A percentile compares a stretch with the other conserved stretches of the same genome.
Evolutionary conservation across 2,797 vertebrate species (phyloP).

Genomic region (Leptoclinus maculatus): DNA sequence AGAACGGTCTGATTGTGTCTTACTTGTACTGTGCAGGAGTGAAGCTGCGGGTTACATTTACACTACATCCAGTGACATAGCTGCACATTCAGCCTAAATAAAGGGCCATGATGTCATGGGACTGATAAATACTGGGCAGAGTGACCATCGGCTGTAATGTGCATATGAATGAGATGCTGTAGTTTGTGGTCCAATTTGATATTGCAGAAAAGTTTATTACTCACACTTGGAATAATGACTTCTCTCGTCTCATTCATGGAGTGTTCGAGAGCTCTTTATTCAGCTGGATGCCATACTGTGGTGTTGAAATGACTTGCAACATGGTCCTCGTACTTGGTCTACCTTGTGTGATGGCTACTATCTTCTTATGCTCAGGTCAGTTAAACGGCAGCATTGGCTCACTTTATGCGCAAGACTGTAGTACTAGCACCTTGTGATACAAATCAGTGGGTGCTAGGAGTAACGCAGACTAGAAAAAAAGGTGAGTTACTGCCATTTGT

Average conservation of each 20-base stretch:
- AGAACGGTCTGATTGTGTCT: constrained; percentile 61
- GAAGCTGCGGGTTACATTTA: not conserved
- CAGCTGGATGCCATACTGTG: not conserved
- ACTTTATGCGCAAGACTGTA: not conserved
- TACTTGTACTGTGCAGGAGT: not conserved
- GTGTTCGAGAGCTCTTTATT: not conserved
- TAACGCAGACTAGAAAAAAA: not conserved
- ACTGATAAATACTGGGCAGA: not conserved
- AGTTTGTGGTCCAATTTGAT: not conserved
- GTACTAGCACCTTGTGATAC: constrained; percentile 21
- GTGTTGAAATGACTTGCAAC: not conserved
- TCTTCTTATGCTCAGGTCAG: not conserved
- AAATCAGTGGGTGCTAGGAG: not conserved
- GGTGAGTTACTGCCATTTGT: not conserved
- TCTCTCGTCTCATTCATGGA: not conserved
- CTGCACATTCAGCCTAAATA: not conserved
- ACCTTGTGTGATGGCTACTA: not conserved
- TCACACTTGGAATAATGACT: not conserved
- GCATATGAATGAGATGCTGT: not conserved
- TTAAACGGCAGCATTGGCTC: not conserved
- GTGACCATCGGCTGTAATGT: not conserved
- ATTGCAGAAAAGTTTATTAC: not conserved
- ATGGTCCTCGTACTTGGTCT: not conserved
- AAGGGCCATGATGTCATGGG: not conserved
- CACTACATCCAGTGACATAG: not conserved